Conservation (phyloP, 2,113 vertebrate species). For the Hemibagrus wyckioides region DNA sequence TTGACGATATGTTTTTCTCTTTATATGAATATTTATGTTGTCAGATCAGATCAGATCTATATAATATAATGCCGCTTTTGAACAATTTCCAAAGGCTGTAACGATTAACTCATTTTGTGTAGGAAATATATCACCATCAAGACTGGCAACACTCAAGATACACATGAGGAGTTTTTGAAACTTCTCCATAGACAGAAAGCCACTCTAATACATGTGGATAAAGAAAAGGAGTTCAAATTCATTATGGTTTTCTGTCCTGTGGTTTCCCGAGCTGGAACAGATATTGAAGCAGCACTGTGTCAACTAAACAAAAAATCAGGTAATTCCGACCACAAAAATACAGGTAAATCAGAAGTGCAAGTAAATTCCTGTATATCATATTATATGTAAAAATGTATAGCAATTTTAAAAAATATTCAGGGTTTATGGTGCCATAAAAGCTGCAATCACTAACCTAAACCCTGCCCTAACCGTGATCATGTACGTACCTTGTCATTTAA, state of each 20-base stretch:
- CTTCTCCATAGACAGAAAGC: neutral
- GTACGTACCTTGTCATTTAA: neutral
- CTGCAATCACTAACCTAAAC: neutral
- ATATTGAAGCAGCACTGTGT: constrained; percentile 29
- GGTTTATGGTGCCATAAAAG: neutral
- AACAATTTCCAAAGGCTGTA: neutral
- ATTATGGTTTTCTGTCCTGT: constrained; percentile 34
- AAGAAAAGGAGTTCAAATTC: neutral
- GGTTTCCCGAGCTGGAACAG: constrained; percentile 15
- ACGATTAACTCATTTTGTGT: neutral
- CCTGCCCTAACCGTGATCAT: neutral
- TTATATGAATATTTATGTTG: neutral
- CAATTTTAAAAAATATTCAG: neutral
- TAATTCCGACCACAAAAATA: neutral
- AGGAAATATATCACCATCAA: neutral
- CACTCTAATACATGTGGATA: neutral
- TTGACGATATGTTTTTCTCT: neutral
- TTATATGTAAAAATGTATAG: neutral
- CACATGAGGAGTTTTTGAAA: neutral
- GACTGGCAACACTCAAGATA: neutral
- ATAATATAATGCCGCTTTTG: too few species aligned
- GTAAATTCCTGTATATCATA: neutral
- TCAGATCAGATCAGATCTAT: too few species aligned
- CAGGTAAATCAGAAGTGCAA: neutral
- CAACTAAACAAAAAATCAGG: constrained; percentile 9